Conservation (phyloP, 2,113 vertebrate genomes). For the Fulica atra region DNA sequence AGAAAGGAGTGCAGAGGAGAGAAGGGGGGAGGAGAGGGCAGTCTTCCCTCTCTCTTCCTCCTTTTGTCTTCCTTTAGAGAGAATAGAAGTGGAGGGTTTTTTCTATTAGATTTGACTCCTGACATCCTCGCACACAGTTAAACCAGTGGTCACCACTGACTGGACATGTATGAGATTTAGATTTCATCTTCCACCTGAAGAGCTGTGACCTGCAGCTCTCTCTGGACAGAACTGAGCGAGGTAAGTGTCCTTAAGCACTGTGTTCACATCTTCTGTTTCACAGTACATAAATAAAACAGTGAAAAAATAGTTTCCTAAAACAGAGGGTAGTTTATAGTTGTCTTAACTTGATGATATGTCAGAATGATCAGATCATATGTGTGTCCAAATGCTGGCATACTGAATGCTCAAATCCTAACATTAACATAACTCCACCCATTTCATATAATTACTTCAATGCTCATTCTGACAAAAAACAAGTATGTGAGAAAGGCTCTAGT, state of each 20-base stretch:
- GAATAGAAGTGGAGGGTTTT: neutral
- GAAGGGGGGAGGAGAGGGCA: neutral
- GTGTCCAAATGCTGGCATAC: neutral
- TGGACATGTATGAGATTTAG: neutral
- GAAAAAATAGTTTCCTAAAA: neutral
- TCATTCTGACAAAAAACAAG: neutral
- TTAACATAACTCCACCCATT: neutral
- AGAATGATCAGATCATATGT: neutral
- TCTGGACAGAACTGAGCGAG: neutral
- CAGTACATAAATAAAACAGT: neutral
- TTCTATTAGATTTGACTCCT: neutral
- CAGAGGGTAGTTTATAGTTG: neutral
- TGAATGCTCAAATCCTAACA: neutral
- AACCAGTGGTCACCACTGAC: neutral
- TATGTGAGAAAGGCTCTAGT: neutral
- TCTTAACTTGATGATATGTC: neutral
- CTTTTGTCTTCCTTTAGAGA: neutral
- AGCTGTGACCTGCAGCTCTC: neutral
- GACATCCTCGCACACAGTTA: neutral
- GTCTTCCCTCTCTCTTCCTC: neutral
- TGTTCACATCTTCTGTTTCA: neutral
- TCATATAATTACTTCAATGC: neutral
- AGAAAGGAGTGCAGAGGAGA: neutral
- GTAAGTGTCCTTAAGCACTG: neutral
- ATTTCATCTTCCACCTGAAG: neutral